phyloP scores from a whole-genome alignment of 2,888 invertebrate species.

The Diarsia mendica region DNA sequence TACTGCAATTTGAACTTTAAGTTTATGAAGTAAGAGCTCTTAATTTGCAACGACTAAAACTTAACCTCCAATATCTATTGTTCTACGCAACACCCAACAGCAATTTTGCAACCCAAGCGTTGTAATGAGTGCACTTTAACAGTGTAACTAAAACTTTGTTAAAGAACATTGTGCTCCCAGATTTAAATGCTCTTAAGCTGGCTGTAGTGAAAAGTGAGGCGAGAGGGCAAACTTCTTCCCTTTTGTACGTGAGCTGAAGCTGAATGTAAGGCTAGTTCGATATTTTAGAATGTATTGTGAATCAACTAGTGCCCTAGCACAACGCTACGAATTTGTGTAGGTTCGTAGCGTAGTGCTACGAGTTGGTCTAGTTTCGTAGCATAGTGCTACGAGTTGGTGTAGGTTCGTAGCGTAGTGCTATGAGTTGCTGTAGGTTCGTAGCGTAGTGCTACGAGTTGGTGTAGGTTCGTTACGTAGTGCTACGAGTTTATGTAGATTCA shows the following conservation, averaged over 20 bases:
- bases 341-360: no score
- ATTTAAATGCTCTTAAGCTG: slow-evolving; percentile 36
- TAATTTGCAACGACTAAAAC: neutral
- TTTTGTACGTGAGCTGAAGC: slow-evolving; percentile 31
- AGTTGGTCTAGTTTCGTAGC: no score
- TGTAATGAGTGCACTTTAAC: slow-evolving; percentile 36
- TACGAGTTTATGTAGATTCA: no score
- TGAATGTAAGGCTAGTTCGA: slow-evolving; percentile 7
- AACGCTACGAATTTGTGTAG: slow-evolving; percentile 6
- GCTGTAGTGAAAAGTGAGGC: slow-evolving; percentile 31
- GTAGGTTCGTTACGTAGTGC: no score
- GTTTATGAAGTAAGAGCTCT: neutral
- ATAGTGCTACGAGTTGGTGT: no score
- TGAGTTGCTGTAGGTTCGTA: no score
- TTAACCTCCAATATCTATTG: slow-evolving; percentile 16
- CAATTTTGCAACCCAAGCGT: slow-evolving; percentile 5
- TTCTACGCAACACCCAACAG: slow-evolving; percentile 15
- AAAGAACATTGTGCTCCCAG: slow-evolving; percentile 1
- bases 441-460: no score
- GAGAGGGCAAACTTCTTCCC: slow-evolving; percentile 18
- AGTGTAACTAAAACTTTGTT: slow-evolving; percentile 14
- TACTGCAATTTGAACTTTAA: slow-evolving; percentile 12
- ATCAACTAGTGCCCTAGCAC: slow-evolving; percentile 22
- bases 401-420: no score
- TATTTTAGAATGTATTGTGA: slow-evolving; percentile 15